Evolutionary conservation across 2,888 invertebrate species (phyloP).

Genomic region (Aspidiotus rigidus): DNA sequence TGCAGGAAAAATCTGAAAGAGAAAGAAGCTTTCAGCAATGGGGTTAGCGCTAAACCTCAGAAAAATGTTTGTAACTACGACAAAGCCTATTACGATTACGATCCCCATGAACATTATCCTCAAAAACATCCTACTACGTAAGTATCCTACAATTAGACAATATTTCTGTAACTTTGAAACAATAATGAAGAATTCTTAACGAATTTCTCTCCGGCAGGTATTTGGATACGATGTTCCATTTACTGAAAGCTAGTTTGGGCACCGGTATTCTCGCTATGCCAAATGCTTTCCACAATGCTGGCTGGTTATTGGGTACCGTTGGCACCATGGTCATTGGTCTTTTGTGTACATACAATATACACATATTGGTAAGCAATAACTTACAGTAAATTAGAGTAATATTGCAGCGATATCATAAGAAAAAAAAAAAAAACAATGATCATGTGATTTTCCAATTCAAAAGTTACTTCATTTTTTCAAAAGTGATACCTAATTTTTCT

Average conservation of each 20-base stretch:
- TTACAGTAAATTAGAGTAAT: too few species aligned
- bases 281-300: slow-evolving; percentile 71
- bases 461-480: too few species aligned
- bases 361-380: slow-evolving; percentile 59
- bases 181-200: not conserved
- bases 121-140: slow-evolving; percentile 66
- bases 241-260: slow-evolving; percentile 81
- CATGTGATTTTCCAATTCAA: too few species aligned
- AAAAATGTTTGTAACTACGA: not conserved
- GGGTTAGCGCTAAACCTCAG: not conserved
- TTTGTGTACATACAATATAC: slow-evolving; percentile 89
- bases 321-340: slow-evolving; percentile 76
- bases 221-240: slow-evolving; percentile 68
- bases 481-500: too few species aligned
- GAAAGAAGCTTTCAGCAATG: slow-evolving; percentile 6
- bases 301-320: slow-evolving; percentile 66
- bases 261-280: slow-evolving; percentile 90
- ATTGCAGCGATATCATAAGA: too few species aligned
- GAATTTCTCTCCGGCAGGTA: slow-evolving; percentile 49
- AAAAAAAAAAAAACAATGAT: too few species aligned
- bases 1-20: slow-evolving; percentile 10
- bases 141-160: slow-evolving; percentile 42
- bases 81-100: slow-evolving; percentile 44
- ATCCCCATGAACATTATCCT: slow-evolving; percentile 57
- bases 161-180: not conserved